Evolutionary conservation across 2,888 invertebrate genomes (phyloP), one percentile per base, ranked within the genome.

Genomic region (Ptychoptera contaminata): DNA sequence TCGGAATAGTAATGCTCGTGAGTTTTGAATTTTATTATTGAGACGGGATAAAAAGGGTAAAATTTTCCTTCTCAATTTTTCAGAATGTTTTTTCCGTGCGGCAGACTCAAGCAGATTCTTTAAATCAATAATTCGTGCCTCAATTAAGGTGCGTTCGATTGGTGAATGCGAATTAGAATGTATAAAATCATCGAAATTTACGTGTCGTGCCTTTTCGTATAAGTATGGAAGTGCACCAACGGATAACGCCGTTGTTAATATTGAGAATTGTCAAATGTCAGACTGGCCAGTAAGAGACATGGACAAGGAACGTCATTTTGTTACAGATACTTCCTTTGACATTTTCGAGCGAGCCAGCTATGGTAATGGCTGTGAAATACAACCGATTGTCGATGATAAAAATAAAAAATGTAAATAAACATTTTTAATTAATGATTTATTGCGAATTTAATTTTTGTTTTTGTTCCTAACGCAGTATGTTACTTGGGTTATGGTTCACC

Each of bases 11-110:
- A 61, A 51, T 47, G 49, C 50, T 31, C 53, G 53, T 53, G 50
- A 49, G 42, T 16, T 30, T n/a, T n/a, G n/a, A n/a, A n/a, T n/a
- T n/a, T n/a, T n/a, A n/a, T n/a, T n/a, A n/a, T n/a, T n/a, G n/a
- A n/a, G n/a, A n/a, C n/a, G n/a, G n/a, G n/a, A n/a, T n/a, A n/a
- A n/a, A n/a, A n/a, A n/a, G n/a, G n/a, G n/a, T n/a, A n/a, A n/a
- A n/a, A n/a, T n/a, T n/a, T n/a, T n/a, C n/a, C n/a, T n/a, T n/a
- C 23, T 35, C 11, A 36, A 47, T 41, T 36, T 59, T 59, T 32
- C 59, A 86, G 87, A 87, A 61, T 87, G 87, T 56, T 87, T 87
- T 61, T 82, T 82, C 74, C 75, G 86, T 51, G 81, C 84, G 0
- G 72, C 83, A 9, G 83, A 82, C 42, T 81, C 80, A 0, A 74